Evolutionary conservation across 2,888 invertebrate genomes (phyloP).

Genomic region (Abscondita cerata): DNA sequence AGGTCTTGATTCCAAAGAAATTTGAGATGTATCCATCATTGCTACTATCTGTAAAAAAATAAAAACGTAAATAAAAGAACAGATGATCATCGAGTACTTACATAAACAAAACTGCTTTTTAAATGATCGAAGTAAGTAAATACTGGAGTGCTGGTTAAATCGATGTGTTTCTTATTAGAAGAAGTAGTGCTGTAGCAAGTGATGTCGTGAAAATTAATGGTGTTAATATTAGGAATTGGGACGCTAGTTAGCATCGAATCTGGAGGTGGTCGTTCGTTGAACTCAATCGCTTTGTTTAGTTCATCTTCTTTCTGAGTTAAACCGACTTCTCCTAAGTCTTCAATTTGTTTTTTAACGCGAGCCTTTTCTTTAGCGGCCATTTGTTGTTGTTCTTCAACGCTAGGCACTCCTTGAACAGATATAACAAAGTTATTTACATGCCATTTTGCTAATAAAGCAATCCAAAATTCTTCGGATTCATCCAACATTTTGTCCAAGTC

Average conservation of each 20-base stretch:
- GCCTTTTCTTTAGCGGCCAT: conserved; percentile 77
- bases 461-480: conserved; percentile 75
- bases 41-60: conserved; percentile 68
- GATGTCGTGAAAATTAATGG: conserved; percentile 72
- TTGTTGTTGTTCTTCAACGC: conserved; percentile 67
- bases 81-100: too few relatives aligned
- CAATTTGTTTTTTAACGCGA: conserved; percentile 71
- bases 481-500: conserved; percentile 66
- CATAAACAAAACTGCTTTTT: conserved; percentile 84
- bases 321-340: conserved; percentile 71
- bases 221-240: conserved; percentile 76
- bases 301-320: conserved; percentile 67
- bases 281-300: conserved; percentile 73
- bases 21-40: conserved; percentile 71
- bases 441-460: conserved; percentile 70
- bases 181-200: conserved; percentile 58
- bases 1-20: conserved; percentile 67
- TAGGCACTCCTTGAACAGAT: conserved; percentile 71
- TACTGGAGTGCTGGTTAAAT: conserved; percentile 71
- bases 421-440: conserved; percentile 69
- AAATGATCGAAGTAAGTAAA: conserved; percentile 81
- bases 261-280: conserved; percentile 80
- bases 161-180: conserved; percentile 60
- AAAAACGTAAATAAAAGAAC: not conserved
- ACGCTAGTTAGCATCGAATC: conserved; percentile 74